Base-by-base conservation (phyloP, 2,888 invertebrate genomes). In the Andricus curvator region DNA sequence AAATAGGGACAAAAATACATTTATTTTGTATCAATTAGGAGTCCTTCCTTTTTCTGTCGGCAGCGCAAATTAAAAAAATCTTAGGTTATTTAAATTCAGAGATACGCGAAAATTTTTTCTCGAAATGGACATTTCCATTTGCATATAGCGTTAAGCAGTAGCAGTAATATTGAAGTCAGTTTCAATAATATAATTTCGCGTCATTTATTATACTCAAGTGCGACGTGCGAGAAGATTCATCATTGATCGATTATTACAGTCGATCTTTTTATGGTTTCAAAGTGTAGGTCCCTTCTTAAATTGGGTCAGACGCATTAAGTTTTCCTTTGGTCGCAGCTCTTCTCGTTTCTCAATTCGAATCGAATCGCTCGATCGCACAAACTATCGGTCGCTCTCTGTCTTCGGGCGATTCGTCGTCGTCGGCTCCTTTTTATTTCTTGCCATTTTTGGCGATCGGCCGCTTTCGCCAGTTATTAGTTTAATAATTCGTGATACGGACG, bases 381-480 rank as follows among this genome's bases (percentile, higher is more conserved):
- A 66, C 60, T 70, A 79, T 79, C 62, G 60, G 41, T 78, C 33
- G 68, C 67, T 70, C 77, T 78, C 80, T 78, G 62, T 70, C 76
- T 76, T 25, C 51, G 66, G 65, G 76, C 74, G 65, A 66, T 78
- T 48, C 80, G 67, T 70, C 70, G 70, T 70, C 48, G 70, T 70
- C 70, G 70, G 48, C 51, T 70, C 51, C 48, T 25, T 67, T 78
- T 78, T 60, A 9, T 66, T 11, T 88, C 89, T 84, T 88, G 87
- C 91, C 91, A 90, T 91, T 91, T 92, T 90, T 88, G 91, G 89
- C 89, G 85, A 87, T 85, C 81, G 82, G 85, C 87, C 88, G 89
- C 92, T 92, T 91, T 91, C 91, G 89, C 91, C 87, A 86, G 88
- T 90, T 91, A 90, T 91, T 91, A 90, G 91, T 90, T 89, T 90